Base-by-base conservation (phyloP, 2,797 vertebrate genomes). In the Vireo griseus region DNA sequence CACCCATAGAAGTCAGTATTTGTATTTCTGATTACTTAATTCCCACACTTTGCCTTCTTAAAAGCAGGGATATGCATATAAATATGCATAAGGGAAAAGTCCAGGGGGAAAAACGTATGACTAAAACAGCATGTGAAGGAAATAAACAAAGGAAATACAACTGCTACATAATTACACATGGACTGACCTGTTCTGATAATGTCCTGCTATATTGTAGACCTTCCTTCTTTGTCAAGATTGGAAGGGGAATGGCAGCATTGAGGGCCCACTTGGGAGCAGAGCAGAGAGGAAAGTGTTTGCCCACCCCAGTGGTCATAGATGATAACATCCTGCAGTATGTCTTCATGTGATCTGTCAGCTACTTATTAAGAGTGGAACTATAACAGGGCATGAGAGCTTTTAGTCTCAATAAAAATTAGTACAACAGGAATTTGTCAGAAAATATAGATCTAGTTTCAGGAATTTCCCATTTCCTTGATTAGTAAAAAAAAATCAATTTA, bases 361-460 rank as follows among this genome's bases (percentile, higher is more conserved):
- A n/a, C 35, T 69, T 81, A 54, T 1, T 31, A 55, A 73, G 35
- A 54, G 35, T 57, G 29, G 54, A 87, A 71, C 57, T 79, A 20
- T 10, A 87, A 21, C 48, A 39, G 29, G 17, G 2, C 18, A 19
- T 44, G 51, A 76, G 17, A 86, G 65, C 71, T 88, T 81, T 94
- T 88, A 68, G 59, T 55, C 50, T 87, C 31, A 40, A 28, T 44
- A 73, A 79, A 94, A 65, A 77, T 77, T 82, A 91, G 75, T 62
- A 33, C 28, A 59, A 59, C 20, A 45, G 13, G 42, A 93, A 94
- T 96, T 86, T 75, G 61, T 80, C 68, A 89, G 88, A 92, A 93
- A 97, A 57, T 89, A 96, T 42, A 89, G 94, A 92, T 94, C 69
- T 93, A 82, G 59, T 95, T 95, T 95, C 96, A 94, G 95, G 92